A percentile compares a stretch with the other conserved stretches of the same genome.
These are phyloP conservation scores for Plectrocnemia conspersa DNA, from an alignment of 1,140 invertebrate genomes.

Conservation along the genomic window DNA sequence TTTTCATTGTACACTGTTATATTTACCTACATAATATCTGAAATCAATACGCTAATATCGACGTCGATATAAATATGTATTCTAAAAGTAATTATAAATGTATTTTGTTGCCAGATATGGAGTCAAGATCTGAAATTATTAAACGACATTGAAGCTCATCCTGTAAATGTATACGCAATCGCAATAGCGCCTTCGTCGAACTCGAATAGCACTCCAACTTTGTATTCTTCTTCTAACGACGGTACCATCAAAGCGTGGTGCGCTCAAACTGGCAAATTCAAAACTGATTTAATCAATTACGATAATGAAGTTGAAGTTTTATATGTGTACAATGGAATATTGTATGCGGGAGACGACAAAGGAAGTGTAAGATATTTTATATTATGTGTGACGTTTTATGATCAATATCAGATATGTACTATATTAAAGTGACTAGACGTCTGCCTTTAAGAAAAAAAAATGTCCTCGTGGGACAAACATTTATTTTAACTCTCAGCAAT, in stretches of 20 bases:
- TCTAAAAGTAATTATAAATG: not conserved
- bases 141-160: conserved; percentile 45
- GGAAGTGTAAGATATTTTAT: conserved; percentile 42
- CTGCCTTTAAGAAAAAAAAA: no score
- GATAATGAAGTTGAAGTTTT: conserved; percentile 36
- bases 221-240: conserved; percentile 51
- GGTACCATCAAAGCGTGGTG: conserved; percentile 46
- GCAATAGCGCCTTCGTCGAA: conserved; percentile 33
- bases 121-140: conserved; percentile 42
- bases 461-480: no score
- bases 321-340: conserved; percentile 36
- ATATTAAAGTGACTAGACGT: no score
- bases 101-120: conserved; percentile 43
- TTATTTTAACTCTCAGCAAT: no score
- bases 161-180: conserved; percentile 43
- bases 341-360: conserved; percentile 47
- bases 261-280: conserved; percentile 41
- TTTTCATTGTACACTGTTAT: no score
- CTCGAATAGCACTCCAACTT: conserved; percentile 35
- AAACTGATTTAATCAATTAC: conserved; percentile 36
- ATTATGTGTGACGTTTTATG: conserved; percentile 1
- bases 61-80: no score
- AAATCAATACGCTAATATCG: no score
- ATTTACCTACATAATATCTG: no score
- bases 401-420: not conserved